Percentiles rank a stretch among this genome's conserved stretches.
Conservation (phyloP, 2,797 vertebrate genomes). For the Denticeps clupeoides region DNA sequence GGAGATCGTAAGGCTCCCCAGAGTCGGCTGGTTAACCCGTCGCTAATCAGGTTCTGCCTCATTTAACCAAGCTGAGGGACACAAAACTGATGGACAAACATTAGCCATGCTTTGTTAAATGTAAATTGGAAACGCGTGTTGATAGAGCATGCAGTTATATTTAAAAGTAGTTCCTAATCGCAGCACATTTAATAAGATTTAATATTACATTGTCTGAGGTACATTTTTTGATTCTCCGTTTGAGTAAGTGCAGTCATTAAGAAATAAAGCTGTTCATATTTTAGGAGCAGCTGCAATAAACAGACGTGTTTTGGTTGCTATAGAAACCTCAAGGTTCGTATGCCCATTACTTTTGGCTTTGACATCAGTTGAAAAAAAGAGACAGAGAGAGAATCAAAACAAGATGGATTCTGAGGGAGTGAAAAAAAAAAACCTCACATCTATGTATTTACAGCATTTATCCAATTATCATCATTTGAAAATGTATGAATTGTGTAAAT, state of each 20-base stretch:
- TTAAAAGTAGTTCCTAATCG: too few species aligned
- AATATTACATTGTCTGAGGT: too few species aligned
- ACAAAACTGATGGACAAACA: too few species aligned
- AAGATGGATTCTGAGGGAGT: conserved; percentile 25
- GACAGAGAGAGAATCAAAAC: conserved; percentile 29
- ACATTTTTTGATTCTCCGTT: too few species aligned
- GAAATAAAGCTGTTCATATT: conserved; percentile 26
- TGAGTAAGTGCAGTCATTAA: conserved; percentile 40
- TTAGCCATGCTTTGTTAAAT: too few species aligned
- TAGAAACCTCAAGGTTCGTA: conserved; percentile 58
- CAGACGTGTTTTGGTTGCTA: conserved; percentile 54
- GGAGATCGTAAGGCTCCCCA: background rate
- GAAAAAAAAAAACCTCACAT: conserved; percentile 8
- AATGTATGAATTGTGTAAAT: background rate
- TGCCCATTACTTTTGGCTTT: conserved; percentile 47
- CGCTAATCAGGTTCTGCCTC: too few species aligned
- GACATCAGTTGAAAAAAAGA: conserved; percentile 31
- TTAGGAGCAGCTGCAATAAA: conserved; percentile 37
- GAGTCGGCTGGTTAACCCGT: too few species aligned
- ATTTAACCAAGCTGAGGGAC: too few species aligned
- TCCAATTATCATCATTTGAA: background rate
- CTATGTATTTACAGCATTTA: background rate
- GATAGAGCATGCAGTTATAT: too few species aligned
- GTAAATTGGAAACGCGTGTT: too few species aligned
- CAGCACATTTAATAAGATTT: too few species aligned